Evolutionary conservation across 92 coral and sea anemone species (phyloP), one percentile per base, ranked within the genome.

Genomic region (Siderastrea radians): DNA sequence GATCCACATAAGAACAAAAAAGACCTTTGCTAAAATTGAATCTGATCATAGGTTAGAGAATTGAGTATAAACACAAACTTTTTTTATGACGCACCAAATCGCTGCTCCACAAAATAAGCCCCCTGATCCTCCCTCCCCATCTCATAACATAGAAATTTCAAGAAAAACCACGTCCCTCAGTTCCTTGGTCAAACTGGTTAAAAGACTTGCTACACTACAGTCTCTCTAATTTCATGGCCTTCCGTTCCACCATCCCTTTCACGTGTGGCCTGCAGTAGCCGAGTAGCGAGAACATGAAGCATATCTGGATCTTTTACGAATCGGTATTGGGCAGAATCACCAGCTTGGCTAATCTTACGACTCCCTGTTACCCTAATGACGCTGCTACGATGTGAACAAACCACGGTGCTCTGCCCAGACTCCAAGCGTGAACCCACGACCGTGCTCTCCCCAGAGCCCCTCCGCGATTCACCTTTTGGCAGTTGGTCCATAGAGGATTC

Each of bases 341-440:
- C 75, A 3, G 44, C 76, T 12, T 52, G 57, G 67, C 65, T 68
- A 14, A 70, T 9, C 65, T 43, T 81, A 4, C 49, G 77, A 57
- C 54, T 81, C 17, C 55, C 53, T 16, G 47, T 45, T 11, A 57
- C 54, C 12, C 55, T n/a, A 45, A 52, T 12, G 1, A 51, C 79
- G 38, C 79, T 74, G 63, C 79, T 74, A 14, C 63, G 61, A 52
- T 74, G 45, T 2, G 63, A 74, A 51, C 79, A 51, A n/a, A 74
- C 49, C 2, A 70, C 86, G 0, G 86, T 81, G 77, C 86, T 81
- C 77, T 16, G 67, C 17, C 86, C 86, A 58, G 86, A 81, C 68
- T 81, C 77, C 68, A 48, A 16, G 19, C 68, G 54, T 53, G 86
- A 81, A 17, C 77, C 77, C 6, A 55, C 86, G 45, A 69, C 68